A percentile compares a stretch with the other conserved stretches of the same genome.
Conservation (phyloP, 2,888 invertebrate genomes). For the Macrophya annulata region DNA sequence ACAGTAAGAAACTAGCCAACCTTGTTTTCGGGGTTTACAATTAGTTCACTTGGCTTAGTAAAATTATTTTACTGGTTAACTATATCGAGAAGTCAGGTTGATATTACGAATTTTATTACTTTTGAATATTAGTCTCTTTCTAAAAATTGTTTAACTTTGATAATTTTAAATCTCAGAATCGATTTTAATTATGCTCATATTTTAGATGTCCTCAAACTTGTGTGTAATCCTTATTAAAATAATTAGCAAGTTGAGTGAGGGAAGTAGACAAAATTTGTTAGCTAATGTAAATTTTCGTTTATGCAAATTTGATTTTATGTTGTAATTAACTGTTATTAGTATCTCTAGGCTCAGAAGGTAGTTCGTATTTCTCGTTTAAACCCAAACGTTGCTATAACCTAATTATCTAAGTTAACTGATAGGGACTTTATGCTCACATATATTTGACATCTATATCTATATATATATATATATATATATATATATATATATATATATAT, state of each 20-base stretch:
- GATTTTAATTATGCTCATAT: not conserved
- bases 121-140: too few species aligned
- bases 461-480: conserved; percentile 14
- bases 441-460: conserved; percentile 9
- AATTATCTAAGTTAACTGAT: conserved; percentile 41
- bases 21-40: not conserved
- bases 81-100: too few species aligned
- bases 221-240: not conserved
- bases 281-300: conserved; percentile 30
- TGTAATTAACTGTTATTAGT: conserved; percentile 45
- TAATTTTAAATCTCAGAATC: not conserved
- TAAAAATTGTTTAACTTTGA: too few species aligned
- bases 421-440: conserved; percentile 33
- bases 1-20: not conserved
- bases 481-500: conserved; percentile 17
- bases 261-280: not conserved
- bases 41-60: not conserved
- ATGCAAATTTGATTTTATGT: conserved; percentile 34
- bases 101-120: too few species aligned
- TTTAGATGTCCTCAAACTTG: not conserved
- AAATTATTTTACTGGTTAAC: too few species aligned
- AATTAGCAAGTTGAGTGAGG: not conserved
- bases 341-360: not conserved
- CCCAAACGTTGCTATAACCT: conserved; percentile 29
- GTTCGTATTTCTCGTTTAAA: conserved; percentile 39